Conservation (phyloP, 1,140 invertebrate species). For the Gonatopus flavifemur region DNA sequence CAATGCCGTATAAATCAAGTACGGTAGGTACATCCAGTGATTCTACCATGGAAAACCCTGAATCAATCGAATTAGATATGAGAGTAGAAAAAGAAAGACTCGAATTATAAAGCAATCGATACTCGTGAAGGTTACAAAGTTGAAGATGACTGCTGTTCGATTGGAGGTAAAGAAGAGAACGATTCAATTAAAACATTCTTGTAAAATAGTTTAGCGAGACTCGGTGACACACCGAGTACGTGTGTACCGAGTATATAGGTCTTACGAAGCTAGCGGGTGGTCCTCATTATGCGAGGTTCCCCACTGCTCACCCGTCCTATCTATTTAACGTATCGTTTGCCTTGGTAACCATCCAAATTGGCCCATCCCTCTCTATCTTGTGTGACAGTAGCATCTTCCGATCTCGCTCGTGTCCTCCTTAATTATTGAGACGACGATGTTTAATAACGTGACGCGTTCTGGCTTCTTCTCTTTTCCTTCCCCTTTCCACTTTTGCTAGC, state of each 20-base stretch:
- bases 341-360: conserved; percentile 59
- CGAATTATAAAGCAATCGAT: too few relatives aligned
- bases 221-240: conserved; percentile 37
- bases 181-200: too few relatives aligned
- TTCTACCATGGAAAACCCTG: too few relatives aligned
- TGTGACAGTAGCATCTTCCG: conserved; percentile 15
- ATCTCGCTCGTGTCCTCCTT: conserved; percentile 32
- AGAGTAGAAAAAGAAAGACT: too few relatives aligned
- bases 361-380: conserved; percentile 39
- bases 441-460: conserved; percentile 41
- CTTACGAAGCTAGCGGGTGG: conserved; percentile 52
- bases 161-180: too few relatives aligned
- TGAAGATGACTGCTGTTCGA: too few relatives aligned
- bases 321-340: conserved; percentile 60
- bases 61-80: too few relatives aligned
- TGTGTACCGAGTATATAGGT: conserved; percentile 36
- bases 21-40: too few relatives aligned
- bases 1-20: too few relatives aligned
- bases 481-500: too few relatives aligned
- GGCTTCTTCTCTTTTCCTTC: neutral
- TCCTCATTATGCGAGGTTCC: conserved; percentile 56
- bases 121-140: too few relatives aligned
- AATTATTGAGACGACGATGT: conserved; percentile 47
- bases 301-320: conserved; percentile 49
- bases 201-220: conserved; percentile 19